phyloP scores from a whole-genome alignment of 2,888 invertebrate species.

The Melinaea marsaeus region DNA sequence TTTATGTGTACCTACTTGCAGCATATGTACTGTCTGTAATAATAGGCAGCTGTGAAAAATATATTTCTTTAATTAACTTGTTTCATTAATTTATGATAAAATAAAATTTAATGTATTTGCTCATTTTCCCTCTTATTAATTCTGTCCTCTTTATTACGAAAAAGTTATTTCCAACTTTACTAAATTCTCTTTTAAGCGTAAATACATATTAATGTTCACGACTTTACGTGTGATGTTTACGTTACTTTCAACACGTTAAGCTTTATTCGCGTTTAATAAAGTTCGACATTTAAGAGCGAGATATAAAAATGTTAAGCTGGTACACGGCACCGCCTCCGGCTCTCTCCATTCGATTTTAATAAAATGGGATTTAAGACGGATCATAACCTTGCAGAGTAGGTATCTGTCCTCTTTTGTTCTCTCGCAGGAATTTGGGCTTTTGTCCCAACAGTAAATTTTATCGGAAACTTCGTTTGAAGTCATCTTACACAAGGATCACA shows the following conservation, averaged over 20 bases:
- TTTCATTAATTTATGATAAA: too few species aligned
- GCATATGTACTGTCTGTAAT: too few species aligned
- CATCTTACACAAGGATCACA: slow-evolving; percentile 7
- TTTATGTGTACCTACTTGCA: too few species aligned
- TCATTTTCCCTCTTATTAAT: neutral
- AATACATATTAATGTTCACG: slow-evolving; percentile 23
- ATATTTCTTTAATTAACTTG: too few species aligned
- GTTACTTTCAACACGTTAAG: slow-evolving; percentile 24
- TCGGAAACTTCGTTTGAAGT: slow-evolving; percentile 9
- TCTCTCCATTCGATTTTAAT: slow-evolving; percentile 21
- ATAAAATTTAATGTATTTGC: too few species aligned
- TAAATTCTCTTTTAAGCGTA: slow-evolving; percentile 17
- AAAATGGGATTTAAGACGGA: slow-evolving; percentile 16
- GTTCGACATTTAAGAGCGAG: slow-evolving; percentile 12
- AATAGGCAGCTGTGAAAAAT: too few species aligned
- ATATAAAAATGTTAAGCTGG: slow-evolving; percentile 25
- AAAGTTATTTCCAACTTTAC: slow-evolving; percentile 12
- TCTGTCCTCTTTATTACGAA: slow-evolving; percentile 2
- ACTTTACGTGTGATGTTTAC: slow-evolving; percentile 22
- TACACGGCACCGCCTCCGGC: slow-evolving; percentile 19
- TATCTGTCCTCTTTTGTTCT: slow-evolving; percentile 9
- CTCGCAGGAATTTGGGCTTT: slow-evolving; percentile 4
- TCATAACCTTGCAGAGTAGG: slow-evolving; percentile 8
- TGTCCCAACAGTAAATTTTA: slow-evolving; percentile 9
- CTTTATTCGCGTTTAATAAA: slow-evolving; percentile 19